Evolutionary conservation across 2,797 vertebrate species (phyloP), one percentile per base, ranked within the genome.

Genomic region (Orestias chungarensis): DNA sequence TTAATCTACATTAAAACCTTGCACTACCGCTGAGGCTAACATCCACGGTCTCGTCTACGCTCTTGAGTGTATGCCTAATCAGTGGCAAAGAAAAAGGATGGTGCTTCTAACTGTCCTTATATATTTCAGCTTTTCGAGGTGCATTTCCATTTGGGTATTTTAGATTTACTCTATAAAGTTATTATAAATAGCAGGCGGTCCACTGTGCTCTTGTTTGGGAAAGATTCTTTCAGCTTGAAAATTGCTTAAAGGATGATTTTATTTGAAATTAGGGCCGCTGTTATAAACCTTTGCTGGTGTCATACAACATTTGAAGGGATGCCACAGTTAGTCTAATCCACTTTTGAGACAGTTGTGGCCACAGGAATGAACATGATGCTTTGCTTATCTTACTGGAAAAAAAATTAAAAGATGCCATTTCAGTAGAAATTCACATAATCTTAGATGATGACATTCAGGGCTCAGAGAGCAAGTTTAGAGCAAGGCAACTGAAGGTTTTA

Each of bases 401-500:
- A 70, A 86, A 70, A n/a, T n/a, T n/a, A 67, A 64, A 69, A 78
- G 61, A 76, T 86, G 81, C 84, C 87, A 67, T 89, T 90, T 92
- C 85, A 90, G 90, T 90, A 92, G 91, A 92, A 91, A 91, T 84
- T 83, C 88, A 93, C 91, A 89, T 87, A 78, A 85, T 91, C 90
- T 84, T 74, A 81, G 87, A 85, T 89, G 89, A 89, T 83, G 87
- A 92, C 93, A 92, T 91, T 94, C 90, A 85, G 79, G 59, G 86
- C 87, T 90, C 86, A 27, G 81, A 79, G 85, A 91, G 88, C 86
- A 85, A 74, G 74, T 80, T 88, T 81, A 88, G 76, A 88, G 87
- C 90, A 93, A 93, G 92, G 91, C 91, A 91, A 91, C 92, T 87
- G 82, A 81, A 87, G 89, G 88, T 88, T 91, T 90, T 68, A 81